Evolutionary conservation across 2,113 vertebrate genomes (phyloP).

Genomic region (Tenrec ecaudatus): DNA sequence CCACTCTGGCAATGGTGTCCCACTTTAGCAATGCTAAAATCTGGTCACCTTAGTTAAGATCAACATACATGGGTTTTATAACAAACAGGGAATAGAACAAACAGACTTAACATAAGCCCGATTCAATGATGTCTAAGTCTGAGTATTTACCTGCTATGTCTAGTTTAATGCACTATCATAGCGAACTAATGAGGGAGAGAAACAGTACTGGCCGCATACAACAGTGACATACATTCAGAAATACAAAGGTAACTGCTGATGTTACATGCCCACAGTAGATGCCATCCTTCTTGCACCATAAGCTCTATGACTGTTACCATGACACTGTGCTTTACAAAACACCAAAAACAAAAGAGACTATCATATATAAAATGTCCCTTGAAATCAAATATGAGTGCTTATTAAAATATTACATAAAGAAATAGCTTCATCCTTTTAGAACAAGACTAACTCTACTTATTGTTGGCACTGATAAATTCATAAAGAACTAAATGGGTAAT

Average conservation of each 20-base stretch:
- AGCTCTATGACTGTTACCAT: not conserved
- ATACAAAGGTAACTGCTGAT: not conserved
- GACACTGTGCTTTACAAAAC: not conserved
- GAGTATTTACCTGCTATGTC: not conserved
- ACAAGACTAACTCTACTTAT: not conserved
- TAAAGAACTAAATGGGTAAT: not conserved
- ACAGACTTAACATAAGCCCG: not conserved
- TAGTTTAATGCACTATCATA: not conserved
- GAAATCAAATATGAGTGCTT: slow-evolving; percentile 47
- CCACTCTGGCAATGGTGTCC: too few species aligned
- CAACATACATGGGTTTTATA: not conserved
- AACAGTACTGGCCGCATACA: not conserved
- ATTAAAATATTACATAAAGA: slow-evolving; percentile 2
- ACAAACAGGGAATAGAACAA: not conserved
- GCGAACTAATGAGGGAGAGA: not conserved
- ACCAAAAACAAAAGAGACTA: not conserved
- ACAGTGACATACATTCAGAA: not conserved
- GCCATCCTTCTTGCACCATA: not conserved
- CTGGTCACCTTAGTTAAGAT: too few species aligned
- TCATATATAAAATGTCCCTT: not conserved
- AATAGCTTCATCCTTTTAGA: slow-evolving; percentile 9
- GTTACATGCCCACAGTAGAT: not conserved
- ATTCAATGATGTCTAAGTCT: not conserved
- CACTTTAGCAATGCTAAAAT: too few species aligned
- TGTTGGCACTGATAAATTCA: slow-evolving; percentile 10